Evolutionary conservation across 2,888 invertebrate genomes (phyloP), one percentile per base, ranked within the genome.

Genomic region (Rhopalosiphum nymphaeae): DNA sequence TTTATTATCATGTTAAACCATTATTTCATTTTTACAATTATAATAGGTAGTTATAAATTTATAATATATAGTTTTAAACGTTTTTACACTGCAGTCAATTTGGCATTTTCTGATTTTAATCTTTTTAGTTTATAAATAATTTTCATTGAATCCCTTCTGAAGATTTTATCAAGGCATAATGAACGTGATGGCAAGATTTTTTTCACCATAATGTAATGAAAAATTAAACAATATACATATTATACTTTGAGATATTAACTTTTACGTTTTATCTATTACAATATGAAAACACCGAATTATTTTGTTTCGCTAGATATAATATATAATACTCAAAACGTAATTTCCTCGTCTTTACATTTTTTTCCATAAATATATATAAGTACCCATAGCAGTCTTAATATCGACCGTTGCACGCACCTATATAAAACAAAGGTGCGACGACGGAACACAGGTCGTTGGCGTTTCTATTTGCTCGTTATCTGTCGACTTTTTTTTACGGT

Each of bases 401-500:
- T 36, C 36, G 78, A 78, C 36, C 78, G 78, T 36, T 21, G 21
- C 21, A 21, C 36, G 3, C 78, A 36, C 21, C 36, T 78, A 78
- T 36, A 78, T 21, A 78, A 78, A 78, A 78, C 78, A 36, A 78
- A 78, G 36, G 78, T 21, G 78, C 21, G 78, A 36, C 5, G n/a
- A 36, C 36, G n/a, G 78, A 78, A 78, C 21, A 78, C 36, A 78
- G 78, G 67, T 78, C 21, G 36, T 42, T 78, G 21, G 5, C 36
- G 21, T 78, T 57, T 78, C 78, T 78, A 53, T 53, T 78, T 78
- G 36, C 36, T 78, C 78, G 78, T 78, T 78, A 78, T 78, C 78
- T 21, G 3, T 9, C 36, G 21, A 78, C 67, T 67, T 78, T 78
- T 61, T 78, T 78, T 29, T 78, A 36, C 36, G 21, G 36, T 21